Base-by-base conservation (phyloP, 2,113 vertebrate genomes). In the Podarcis cretensis region DNA sequence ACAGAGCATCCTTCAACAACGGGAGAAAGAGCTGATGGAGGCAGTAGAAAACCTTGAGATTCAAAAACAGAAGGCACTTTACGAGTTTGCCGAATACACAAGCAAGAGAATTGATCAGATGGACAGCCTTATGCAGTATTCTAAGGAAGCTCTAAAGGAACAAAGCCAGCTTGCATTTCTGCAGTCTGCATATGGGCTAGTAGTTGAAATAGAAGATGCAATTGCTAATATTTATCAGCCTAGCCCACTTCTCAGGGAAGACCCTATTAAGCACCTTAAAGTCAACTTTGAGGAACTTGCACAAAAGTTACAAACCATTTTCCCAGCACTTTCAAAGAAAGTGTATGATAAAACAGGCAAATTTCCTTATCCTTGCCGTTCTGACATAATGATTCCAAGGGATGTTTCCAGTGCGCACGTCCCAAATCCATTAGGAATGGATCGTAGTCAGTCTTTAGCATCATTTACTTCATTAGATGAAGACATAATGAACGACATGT, bases 81-180 rank as follows among this genome's bases (percentile, higher is more conserved):
- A 89, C 73, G 94, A 95, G n/a, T 96, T 95, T 0, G 89, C 96
- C 81, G 30, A 63, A 0, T 14, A 95, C 32, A 95, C 94, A 1
- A 86, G 82, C 30, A 40, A 40, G 66, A 95, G 93, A 76, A 91
- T 97, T 18, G 93, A 93, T 0, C 89, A 95, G 30, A 96, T 95
- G 93, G 93, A 96, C 3, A 95, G 95, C 14, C 91, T 96, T n/a
- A 94, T 96, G 2, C 94, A 95, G 77, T 96, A 96, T 80, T 95
- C 94, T n/a, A 95, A 96, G 88, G 95, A 96, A 68, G 95, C 96
- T 1, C 91, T 96, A 30, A 96, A 96, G 84, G 95, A 96, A 88
- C 94, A 94, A 0, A 96, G 93, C 21, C 95, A 96, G 16, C 90
- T 95, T 86, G 90, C 94, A 0, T 96, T 97, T 88, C 89, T 97